Evolutionary conservation across 92 coral and sea anemone genomes (phyloP), one percentile per base, ranked within the genome.

Genomic region (Hydrozoanthus gracilis): DNA sequence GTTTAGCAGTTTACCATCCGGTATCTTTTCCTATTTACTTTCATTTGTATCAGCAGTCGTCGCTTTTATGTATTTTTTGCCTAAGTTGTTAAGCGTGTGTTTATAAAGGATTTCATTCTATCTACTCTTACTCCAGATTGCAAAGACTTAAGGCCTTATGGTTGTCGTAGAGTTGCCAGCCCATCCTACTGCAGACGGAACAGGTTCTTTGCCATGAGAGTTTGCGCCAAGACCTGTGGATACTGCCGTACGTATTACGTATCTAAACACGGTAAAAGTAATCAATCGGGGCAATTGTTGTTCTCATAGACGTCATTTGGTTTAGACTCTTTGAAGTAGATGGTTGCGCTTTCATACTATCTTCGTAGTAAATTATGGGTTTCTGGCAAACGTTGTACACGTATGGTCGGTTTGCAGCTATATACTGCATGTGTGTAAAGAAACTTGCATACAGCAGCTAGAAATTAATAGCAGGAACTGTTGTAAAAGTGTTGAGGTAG

Each of bases 211-310:
- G 85, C 85, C 15, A 46, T 66, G 12, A 65, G 74, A 66, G 85
- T 80, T 14, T 80, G 85, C 70, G 61, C 74, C 6, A 80, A 66
- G 85, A 11, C 85, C n/a, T 80, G 85, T 65, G 85, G 85, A 27
- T 80, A 64, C 11, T 80, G 85, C 61, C 73, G 85, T 80, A 80
- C 4, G 73, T 80, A 8, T 72, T 45, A 14, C 0, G 11, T 7
- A 2, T 8, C 46, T 44, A 8, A 12, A 14, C 47, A 46, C 6
- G 11, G 6, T 15, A 71, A 7, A 39, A 46, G 71, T 8, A 16
- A 66, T 15, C 3, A 4, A 64, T 8, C 15, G 0, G 39, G 39
- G 2, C 39, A 27, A 27, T 27, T 27, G 39, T 27, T 27, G 39
- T 27, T 27, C 39, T 27, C 39, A 27, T 2, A 27, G 39, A 27